A percentile compares a stretch with the other conserved stretches of the same genome.
Evolutionary conservation across 2,113 vertebrate genomes (phyloP).

Genomic region (Mola mola): DNA sequence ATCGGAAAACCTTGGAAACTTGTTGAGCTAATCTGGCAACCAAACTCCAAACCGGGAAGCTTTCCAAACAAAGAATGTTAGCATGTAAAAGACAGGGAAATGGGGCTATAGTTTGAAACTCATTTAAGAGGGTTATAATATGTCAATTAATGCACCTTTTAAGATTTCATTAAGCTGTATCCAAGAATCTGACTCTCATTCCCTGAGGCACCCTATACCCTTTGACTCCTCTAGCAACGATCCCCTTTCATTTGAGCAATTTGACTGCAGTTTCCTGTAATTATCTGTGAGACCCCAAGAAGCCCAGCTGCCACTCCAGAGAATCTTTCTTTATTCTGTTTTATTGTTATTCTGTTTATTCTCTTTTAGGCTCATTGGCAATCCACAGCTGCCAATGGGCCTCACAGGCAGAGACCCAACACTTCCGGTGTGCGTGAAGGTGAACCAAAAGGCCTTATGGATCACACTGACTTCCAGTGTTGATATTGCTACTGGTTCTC

Average conservation of each 20-base stretch:
- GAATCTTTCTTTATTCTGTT: no score
- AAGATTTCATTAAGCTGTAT: no score
- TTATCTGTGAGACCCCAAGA: conserved; percentile 35
- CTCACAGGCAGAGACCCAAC: conserved; percentile 20
- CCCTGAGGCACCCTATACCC: neutral
- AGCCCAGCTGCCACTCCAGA: conserved; percentile 55
- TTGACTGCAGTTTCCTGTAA: conserved; percentile 29
- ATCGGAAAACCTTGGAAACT: no score
- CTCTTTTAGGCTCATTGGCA: no score
- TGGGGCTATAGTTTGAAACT: no score
- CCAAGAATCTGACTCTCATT: neutral
- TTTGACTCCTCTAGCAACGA: neutral
- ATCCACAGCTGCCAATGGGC: conserved; percentile 19
- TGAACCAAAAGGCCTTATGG: conserved; percentile 18
- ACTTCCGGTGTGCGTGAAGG: conserved; percentile 8
- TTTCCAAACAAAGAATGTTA: no score
- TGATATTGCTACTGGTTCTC: conserved; percentile 1
- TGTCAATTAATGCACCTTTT: no score
- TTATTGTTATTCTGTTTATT: no score
- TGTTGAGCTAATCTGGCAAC: no score
- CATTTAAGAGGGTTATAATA: no score
- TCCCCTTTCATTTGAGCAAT: neutral
- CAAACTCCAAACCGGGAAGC: no score
- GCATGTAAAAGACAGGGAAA: no score
- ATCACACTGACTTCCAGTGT: conserved; percentile 23